Conservation (phyloP, 1,140 invertebrate species). For the Bombus polaris region DNA sequence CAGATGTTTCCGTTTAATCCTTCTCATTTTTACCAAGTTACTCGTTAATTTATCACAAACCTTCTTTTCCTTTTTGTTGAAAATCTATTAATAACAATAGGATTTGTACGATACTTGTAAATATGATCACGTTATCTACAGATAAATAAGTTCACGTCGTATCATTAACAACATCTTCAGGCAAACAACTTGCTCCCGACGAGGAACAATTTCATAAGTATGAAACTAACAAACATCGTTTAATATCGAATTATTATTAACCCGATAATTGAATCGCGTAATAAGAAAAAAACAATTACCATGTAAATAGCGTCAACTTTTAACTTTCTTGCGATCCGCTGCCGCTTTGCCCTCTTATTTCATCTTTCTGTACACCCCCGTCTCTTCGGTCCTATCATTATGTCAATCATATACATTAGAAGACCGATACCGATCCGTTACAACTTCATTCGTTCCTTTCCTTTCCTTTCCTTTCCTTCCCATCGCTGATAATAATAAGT, state of each 20-base stretch:
- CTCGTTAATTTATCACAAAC: not conserved
- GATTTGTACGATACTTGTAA: no score
- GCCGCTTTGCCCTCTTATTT: not conserved
- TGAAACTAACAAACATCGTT: not conserved
- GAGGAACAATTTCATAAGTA: no score
- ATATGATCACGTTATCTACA: no score
- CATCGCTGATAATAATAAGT: not conserved
- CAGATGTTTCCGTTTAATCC: not conserved
- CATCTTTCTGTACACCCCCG: not conserved
- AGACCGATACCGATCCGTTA: not conserved
- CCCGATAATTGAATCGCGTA: not conserved
- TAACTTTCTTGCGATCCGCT: not conserved
- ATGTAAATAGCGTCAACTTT: not conserved
- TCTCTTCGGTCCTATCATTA: not conserved
- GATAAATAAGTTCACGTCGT: not conserved
- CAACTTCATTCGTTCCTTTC: conserved; percentile 19
- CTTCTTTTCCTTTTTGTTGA: not conserved
- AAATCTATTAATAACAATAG: not conserved
- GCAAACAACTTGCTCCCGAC: no score
- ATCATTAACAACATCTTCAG: not conserved
- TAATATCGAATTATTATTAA: not conserved
- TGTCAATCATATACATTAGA: not conserved
- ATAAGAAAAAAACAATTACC: not conserved
- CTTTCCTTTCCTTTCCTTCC: not conserved
- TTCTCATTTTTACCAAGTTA: not conserved